Conservation (phyloP, 1,140 invertebrate genomes). For the Ephestia elutella region DNA sequence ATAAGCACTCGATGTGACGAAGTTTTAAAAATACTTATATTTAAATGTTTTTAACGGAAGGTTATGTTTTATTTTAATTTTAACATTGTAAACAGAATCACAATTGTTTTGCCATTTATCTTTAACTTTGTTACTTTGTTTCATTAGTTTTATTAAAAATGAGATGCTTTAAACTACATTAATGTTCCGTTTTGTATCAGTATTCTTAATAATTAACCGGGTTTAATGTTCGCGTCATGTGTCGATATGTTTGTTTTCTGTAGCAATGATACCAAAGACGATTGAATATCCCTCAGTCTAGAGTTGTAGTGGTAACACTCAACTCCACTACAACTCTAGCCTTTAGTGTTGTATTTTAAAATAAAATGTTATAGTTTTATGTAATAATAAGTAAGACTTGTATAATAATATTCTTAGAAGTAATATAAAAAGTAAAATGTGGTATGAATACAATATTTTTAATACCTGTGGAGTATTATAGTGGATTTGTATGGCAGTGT, state of each 20-base stretch:
- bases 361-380: constrained; percentile 62
- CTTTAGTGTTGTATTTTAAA: constrained; percentile 57
- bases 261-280: constrained; percentile 72
- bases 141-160: constrained; percentile 53
- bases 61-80: background rate
- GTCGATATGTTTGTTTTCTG: constrained; percentile 52
- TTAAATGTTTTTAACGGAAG: background rate
- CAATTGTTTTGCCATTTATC: constrained; percentile 46
- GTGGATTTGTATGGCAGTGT: constrained; percentile 3
- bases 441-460: constrained; percentile 61
- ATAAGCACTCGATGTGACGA: background rate
- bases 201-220: constrained; percentile 45
- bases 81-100: constrained; percentile 25
- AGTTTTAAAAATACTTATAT: background rate
- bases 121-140: constrained; percentile 57
- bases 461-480: constrained; percentile 68
- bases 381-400: constrained; percentile 59
- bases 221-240: constrained; percentile 42
- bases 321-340: constrained; percentile 32
- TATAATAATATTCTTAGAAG: constrained; percentile 58
- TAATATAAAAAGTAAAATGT: constrained; percentile 34
- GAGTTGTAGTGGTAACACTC: constrained; percentile 36
- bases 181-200: constrained; percentile 59
- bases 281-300: constrained; percentile 65
- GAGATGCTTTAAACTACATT: constrained; percentile 67